Conservation (phyloP, 2,113 vertebrate species). For the Neodontobutis hainanensis region DNA sequence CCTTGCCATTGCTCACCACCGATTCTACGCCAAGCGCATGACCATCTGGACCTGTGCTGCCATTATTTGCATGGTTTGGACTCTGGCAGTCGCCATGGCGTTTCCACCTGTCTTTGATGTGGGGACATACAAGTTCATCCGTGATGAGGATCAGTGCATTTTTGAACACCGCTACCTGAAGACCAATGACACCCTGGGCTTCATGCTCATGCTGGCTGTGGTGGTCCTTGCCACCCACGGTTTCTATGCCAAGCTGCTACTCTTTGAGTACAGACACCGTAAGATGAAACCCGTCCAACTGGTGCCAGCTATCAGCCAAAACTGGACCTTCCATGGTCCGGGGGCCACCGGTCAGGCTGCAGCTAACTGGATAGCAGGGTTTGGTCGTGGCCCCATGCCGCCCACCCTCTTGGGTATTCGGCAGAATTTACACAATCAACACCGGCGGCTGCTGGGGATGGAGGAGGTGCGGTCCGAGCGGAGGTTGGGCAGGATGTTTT, state of each 20-base stretch:
- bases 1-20: constrained; percentile 94
- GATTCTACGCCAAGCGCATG: constrained; percentile 94
- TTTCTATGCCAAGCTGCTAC: constrained; percentile 92
- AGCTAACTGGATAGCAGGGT: constrained; percentile 94
- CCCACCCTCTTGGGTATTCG: constrained; percentile 92
- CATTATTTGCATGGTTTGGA: constrained; percentile 95
- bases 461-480: constrained; percentile 93
- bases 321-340: constrained; percentile 95
- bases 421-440: constrained; percentile 91
- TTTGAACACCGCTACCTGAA: constrained; percentile 96
- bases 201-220: constrained; percentile 95
- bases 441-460: constrained; percentile 91
- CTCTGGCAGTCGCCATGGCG: constrained; percentile 92
- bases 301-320: constrained; percentile 94
- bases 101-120: constrained; percentile 93
- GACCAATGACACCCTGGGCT: constrained; percentile 93
- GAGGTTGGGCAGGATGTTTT: constrained; percentile 94
- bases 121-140: constrained; percentile 94
- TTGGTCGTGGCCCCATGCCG: constrained; percentile 92
- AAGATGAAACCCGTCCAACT: constrained; percentile 96
- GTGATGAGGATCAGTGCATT: constrained; percentile 93
- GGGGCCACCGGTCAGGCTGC: constrained; percentile 94
- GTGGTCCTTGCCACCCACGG: constrained; percentile 91
- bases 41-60: constrained; percentile 94
- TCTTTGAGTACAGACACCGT: constrained; percentile 93